Evolutionary conservation across 2,797 vertebrate genomes (phyloP).

Genomic region (Chelmon rostratus): DNA sequence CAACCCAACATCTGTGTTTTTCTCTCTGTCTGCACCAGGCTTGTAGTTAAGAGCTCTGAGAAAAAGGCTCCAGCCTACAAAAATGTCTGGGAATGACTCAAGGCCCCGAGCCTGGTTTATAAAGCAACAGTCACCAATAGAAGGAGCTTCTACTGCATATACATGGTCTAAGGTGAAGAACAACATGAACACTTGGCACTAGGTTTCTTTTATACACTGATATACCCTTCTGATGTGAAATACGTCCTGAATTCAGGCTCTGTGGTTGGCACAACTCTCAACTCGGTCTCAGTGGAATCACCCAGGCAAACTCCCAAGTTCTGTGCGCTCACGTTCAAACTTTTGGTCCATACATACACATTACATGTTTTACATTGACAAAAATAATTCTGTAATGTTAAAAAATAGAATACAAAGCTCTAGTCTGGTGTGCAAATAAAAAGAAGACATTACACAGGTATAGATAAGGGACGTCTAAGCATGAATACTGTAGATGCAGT

Average conservation of each 20-base stretch:
- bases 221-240: conserved; percentile 58
- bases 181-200: conserved; percentile 83
- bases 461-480: conserved; percentile 84
- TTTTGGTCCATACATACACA: conserved; percentile 87
- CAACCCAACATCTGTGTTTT: conserved; percentile 79
- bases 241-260: conserved; percentile 45
- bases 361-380: conserved; percentile 84
- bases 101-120: conserved; percentile 67
- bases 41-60: conserved; percentile 62
- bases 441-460: conserved; percentile 85
- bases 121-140: conserved; percentile 76
- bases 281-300: conserved; percentile 75
- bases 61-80: conserved; percentile 57
- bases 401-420: conserved; percentile 89
- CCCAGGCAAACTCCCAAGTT: conserved; percentile 66
- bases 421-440: conserved; percentile 89
- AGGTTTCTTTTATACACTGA: conserved; percentile 75
- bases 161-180: conserved; percentile 78
- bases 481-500: conserved; percentile 87
- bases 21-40: conserved; percentile 72
- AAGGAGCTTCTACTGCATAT: conserved; percentile 83
- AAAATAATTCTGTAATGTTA: conserved; percentile 89
- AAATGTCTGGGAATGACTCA: conserved; percentile 68
- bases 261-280: conserved; percentile 63
- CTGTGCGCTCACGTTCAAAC: conserved; percentile 69